Evolutionary conservation across 2,113 vertebrate genomes (phyloP), one percentile per base, ranked within the genome.

Genomic region (Elephas maximus): DNA sequence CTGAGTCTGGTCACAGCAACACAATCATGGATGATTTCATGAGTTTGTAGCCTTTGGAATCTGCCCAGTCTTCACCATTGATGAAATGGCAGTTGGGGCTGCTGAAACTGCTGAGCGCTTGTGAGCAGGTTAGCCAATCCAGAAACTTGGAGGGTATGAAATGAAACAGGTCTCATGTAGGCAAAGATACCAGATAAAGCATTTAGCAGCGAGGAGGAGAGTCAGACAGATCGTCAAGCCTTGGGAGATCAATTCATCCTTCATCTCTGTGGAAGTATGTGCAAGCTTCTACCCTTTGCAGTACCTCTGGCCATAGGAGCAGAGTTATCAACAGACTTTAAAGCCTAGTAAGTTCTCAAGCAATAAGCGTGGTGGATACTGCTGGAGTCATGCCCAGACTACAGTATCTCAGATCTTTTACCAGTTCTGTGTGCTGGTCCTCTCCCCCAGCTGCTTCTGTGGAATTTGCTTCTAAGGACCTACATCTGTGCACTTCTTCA

Each of bases 381-480:
- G 8, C 90, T 41, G 20, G 80, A 77, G 21, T 65, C 67, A 20
- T 74, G 48, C 79, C 67, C 26, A 53, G 79, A 90, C 33, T 26
- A 57, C 53, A 57, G 53, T 57, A 73, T 91, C 63, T 48, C 60
- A 81, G 53, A 37, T 88, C 44, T 94, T 78, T 83, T 21, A 48
- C 26, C 74, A 37, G 30, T 86, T 82, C 30, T 88, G 30, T 86
- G 26, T 65, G 69, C 63, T 26, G 37, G 26, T n/a, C 20, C 44
- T 57, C 51, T 62, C 81, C 65, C 18, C 4, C 37, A 92, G 24
- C 53, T 90, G 24, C 53, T 83, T 92, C 80, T 65, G 23, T 90
- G 76, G 53, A 71, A 28, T 63, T 93, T 77, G 26, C 80, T 95
- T 88, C 88, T 92, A 67, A 83, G 84, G 80, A 84, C 67, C 30